Percentiles rank a stretch among this genome's conserved stretches.
These are phyloP conservation scores for Megaptera novaeangliae DNA, from an alignment of 2,113 vertebrate genomes.

Conservation along the genomic window DNA sequence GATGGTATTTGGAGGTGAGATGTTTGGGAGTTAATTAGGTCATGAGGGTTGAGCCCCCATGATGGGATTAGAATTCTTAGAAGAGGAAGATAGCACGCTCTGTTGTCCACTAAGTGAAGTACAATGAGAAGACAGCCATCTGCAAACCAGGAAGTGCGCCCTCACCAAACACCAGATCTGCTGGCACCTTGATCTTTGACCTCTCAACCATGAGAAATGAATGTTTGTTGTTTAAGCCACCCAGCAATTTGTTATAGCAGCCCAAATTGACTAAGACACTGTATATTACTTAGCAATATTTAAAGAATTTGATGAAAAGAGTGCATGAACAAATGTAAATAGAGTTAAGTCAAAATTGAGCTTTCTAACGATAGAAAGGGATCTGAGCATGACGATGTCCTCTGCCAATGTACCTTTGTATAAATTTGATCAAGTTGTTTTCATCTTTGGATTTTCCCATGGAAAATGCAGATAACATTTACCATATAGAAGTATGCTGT, in stretches of 20 bases:
- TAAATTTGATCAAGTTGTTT: conserved; percentile 12
- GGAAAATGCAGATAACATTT: neutral
- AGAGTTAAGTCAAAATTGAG: neutral
- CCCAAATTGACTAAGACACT: neutral
- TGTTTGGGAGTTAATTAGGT: neutral
- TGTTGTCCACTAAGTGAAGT: neutral
- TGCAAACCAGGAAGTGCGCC: neutral
- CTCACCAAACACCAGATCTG: neutral
- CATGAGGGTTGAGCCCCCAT: neutral
- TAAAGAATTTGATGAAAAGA: neutral
- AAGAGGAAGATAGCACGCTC: neutral
- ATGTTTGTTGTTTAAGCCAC: neutral
- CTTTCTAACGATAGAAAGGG: neutral
- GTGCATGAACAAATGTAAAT: neutral
- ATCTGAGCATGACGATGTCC: neutral
- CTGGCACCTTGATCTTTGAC: neutral
- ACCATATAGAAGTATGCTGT: neutral
- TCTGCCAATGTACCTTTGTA: neutral
- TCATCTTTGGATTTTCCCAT: conserved; percentile 10
- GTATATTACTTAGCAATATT: neutral
- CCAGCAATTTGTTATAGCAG: neutral
- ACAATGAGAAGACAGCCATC: neutral
- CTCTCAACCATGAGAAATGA: neutral
- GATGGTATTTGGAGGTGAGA: neutral
- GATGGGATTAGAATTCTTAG: neutral